Base-by-base conservation (phyloP, 2,888 invertebrate species). In the Arenicola marina region DNA sequence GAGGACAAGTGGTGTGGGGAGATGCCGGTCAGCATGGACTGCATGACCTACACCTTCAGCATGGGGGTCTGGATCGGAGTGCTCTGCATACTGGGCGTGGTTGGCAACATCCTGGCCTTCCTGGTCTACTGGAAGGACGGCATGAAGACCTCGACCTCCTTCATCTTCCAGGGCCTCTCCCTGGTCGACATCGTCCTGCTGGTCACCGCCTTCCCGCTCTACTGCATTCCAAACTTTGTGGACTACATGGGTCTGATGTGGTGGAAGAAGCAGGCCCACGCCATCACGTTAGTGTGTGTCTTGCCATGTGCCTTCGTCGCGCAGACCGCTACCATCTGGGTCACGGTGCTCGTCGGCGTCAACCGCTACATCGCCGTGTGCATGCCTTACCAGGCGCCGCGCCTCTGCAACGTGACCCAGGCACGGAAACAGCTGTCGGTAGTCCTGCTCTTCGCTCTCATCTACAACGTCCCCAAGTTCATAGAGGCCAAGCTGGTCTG, bases 321-420 rank as follows among this genome's bases (percentile, higher is more conserved):
- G 15, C 71, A 71, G 53, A 66, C 69, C n/a, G 66, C 71, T 4
- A 66, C 71, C 28, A 68, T 67, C 29, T 70, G 70, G 67, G 60
- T 67, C 48, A 70, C 69, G 1, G 70, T 67, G 1, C 56, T 67
- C 18, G 67, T 68, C 28, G 62, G 59, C 0, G 58, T 71, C 11
- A 66, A 67, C 59, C 59, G 70, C n/a, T 72, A 71, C 65, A 67
- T 70, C 24, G 68, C 71, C 18, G 71, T 71, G 11, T 71, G 71
- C 53, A 59, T 44, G 60, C 71, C 71, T 15, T 71, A 69, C 64
- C 66, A 67, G 45, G 69, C 71, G 38, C 53, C 67, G 15, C 51
- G 62, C 2, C 63, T 71, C 33, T 70, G 69, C 48, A 71, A 65
- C 11, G 69, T 71, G 2, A 34, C 45, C 38, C 63, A 68, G 59